phyloP scores from a whole-genome alignment of 2,888 invertebrate genomes.

The Odiellus spinosus region DNA sequence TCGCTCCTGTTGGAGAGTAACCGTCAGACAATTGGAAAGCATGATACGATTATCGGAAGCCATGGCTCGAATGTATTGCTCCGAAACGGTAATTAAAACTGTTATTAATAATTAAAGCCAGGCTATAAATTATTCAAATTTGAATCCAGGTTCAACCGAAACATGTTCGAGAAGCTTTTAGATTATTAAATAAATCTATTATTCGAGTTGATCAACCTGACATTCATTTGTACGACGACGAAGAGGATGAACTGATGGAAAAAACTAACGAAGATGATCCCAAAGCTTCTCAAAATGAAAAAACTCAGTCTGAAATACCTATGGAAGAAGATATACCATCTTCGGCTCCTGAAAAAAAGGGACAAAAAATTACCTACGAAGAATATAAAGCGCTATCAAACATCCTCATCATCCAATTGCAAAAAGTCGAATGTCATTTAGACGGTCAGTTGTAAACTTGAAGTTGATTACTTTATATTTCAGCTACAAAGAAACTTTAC shows the following conservation, averaged over 20 bases:
- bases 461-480: too few species aligned
- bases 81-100: conserved; percentile 47
- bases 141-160: conserved; percentile 44
- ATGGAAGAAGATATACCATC: neutral
- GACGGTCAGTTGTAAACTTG: conserved; percentile 21
- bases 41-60: conserved; percentile 93
- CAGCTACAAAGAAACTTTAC: too few species aligned
- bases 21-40: conserved; percentile 87
- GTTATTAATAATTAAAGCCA: too few species aligned
- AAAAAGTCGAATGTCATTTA: conserved; percentile 51
- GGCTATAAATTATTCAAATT: too few species aligned
- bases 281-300: neutral
- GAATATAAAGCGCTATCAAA: conserved; percentile 85
- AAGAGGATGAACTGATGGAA: conserved; percentile 24
- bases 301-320: neutral
- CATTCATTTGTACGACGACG: conserved; percentile 74
- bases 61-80: conserved; percentile 89
- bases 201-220: conserved; percentile 96
- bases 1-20: conserved; percentile 81
- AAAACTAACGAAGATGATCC: conserved; percentile 7
- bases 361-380: conserved; percentile 57
- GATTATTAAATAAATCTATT: conserved; percentile 85
- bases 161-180: conserved; percentile 81
- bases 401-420: conserved; percentile 75
- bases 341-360: neutral